Conservation (phyloP, 2,888 invertebrate genomes). For the Harpalus rufipes region DNA sequence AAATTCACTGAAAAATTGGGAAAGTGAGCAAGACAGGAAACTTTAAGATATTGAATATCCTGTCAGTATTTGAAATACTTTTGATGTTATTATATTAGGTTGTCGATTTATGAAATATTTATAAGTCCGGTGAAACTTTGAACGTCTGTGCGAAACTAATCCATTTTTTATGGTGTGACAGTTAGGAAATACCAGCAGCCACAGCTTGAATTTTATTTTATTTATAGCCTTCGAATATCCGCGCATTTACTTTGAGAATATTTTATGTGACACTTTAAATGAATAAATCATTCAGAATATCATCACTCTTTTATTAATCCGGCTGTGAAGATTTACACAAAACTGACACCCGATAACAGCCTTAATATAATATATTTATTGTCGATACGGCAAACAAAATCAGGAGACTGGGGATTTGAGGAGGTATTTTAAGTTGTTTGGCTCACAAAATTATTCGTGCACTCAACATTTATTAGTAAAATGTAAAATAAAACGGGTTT, state of each 20-base stretch:
- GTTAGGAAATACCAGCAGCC: not conserved
- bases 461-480: too few relatives aligned
- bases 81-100: not conserved
- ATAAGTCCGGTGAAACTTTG: not conserved
- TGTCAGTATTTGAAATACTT: not conserved
- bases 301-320: not conserved
- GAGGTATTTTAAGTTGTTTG: too few relatives aligned
- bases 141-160: not conserved
- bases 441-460: too few relatives aligned
- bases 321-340: not conserved
- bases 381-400: not conserved
- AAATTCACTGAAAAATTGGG: too few relatives aligned
- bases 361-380: not conserved
- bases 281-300: conserved; percentile 2
- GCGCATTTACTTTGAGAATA: not conserved
- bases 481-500: too few relatives aligned
- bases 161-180: conserved; percentile 5
- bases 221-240: not conserved
- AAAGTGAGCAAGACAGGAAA: too few relatives aligned
- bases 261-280: conserved; percentile 3
- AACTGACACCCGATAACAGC: not conserved
- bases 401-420: too few relatives aligned
- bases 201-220: not conserved
- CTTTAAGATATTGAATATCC: not conserved
- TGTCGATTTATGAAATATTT: not conserved